Evolutionary conservation across 2,113 vertebrate species (phyloP).

Genomic region (Ictalurus punctatus): DNA sequence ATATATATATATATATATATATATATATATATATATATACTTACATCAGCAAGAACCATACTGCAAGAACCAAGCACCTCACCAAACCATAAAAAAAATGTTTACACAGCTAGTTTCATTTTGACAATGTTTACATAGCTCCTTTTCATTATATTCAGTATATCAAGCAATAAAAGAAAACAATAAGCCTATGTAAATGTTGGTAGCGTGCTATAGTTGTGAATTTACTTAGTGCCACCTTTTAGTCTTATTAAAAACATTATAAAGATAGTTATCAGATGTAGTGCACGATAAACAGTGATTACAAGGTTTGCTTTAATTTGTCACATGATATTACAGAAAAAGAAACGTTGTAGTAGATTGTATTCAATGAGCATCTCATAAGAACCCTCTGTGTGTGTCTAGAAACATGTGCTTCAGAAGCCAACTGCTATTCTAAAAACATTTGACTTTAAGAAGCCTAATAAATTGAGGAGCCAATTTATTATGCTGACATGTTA

Average conservation of each 20-base stretch:
- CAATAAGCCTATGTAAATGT: neutral
- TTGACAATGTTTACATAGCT: neutral
- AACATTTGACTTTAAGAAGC: neutral
- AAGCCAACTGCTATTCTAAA: neutral
- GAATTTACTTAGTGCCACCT: neutral
- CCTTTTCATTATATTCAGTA: neutral
- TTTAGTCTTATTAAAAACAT: neutral
- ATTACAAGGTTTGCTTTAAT: neutral
- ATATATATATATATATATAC: too few relatives aligned
- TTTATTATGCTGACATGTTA: neutral
- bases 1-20: too few relatives aligned
- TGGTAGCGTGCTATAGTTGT: neutral
- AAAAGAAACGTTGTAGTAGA: neutral
- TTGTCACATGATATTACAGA: neutral
- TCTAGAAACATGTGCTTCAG: neutral
- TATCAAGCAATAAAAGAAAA: slow-evolving; percentile 1
- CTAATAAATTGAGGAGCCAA: neutral
- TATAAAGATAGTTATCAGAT: neutral
- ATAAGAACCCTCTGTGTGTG: neutral
- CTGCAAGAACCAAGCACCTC: neutral
- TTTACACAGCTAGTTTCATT: neutral
- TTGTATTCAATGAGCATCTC: neutral
- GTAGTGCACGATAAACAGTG: neutral
- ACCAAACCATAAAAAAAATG: neutral
- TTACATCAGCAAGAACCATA: neutral